These are phyloP conservation scores for Microcebus jonahi DNA, from an alignment of 2,113 vertebrate species.

Conservation along the genomic window DNA sequence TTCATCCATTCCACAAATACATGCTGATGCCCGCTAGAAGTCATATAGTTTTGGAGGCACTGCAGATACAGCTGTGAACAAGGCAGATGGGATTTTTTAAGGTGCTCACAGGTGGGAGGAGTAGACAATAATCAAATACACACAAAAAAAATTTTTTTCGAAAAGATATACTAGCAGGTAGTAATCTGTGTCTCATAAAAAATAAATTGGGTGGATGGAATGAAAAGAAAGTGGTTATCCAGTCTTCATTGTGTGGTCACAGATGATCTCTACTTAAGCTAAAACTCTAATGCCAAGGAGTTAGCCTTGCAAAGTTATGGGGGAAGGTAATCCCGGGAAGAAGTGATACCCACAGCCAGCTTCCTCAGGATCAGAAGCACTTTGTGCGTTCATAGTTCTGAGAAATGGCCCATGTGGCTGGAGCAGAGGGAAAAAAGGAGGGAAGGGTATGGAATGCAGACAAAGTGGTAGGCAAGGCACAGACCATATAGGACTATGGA, in stretches of 20 bases:
- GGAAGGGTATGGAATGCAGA: neutral
- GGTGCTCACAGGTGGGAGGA: neutral
- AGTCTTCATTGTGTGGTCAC: neutral
- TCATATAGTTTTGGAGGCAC: neutral
- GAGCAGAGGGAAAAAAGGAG: neutral
- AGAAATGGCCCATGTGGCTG: neutral
- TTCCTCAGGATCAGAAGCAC: neutral
- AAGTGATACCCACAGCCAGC: rapidly evolving
- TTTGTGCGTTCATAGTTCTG: neutral
- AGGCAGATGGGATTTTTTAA: conserved; percentile 17
- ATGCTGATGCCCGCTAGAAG: conserved; percentile 16
- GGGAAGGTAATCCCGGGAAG: neutral
- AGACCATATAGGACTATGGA: rapidly evolving
- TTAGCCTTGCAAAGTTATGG: neutral
- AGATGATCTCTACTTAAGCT: neutral
- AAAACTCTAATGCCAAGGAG: neutral
- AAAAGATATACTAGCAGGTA: neutral
- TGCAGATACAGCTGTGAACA: neutral
- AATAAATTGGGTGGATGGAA: neutral
- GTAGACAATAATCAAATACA: neutral
- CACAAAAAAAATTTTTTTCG: too few relatives aligned
- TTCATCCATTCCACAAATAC: conserved; percentile 31
- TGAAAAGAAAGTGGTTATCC: neutral
- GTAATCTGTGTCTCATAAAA: neutral
- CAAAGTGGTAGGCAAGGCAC: neutral